Conservation (phyloP, 2,888 invertebrate species). For the Pollenia angustigena region DNA sequence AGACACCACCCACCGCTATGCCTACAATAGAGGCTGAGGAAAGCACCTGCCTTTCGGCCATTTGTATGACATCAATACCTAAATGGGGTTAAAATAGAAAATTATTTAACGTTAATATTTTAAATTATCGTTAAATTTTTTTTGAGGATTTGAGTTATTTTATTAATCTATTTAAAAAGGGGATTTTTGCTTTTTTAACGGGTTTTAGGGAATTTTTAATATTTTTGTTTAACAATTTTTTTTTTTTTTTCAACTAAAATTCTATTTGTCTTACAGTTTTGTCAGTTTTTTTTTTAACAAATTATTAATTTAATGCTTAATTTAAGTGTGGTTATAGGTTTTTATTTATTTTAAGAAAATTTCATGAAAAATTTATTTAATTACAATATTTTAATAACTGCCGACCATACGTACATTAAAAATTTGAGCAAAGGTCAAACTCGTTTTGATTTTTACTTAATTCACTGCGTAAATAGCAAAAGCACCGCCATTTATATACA, state of each 20-base stretch:
- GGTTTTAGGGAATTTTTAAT: conserved; percentile 6
- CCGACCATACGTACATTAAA: no score
- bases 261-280: conserved; percentile 54
- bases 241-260: conserved; percentile 31
- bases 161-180: conserved; percentile 47
- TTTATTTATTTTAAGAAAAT: conserved; percentile 48
- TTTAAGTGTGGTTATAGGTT: conserved; percentile 23
- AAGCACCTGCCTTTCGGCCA: conserved; percentile 81
- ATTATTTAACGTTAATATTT: conserved; percentile 1
- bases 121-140: conserved; percentile 31
- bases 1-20: conserved; percentile 92
- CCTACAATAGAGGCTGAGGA: conserved; percentile 90
- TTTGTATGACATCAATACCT: conserved; percentile 83
- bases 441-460: no score
- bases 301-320: conserved; percentile 39
- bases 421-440: no score
- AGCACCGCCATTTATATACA: no score
- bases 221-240: conserved; percentile 41
- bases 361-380: conserved; percentile 45
- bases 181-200: background rate
- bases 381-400: background rate
- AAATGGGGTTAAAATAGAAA: background rate
- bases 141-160: conserved; percentile 32
- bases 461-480: no score
- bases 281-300: conserved; percentile 32